Percentiles rank a stretch among this genome's conserved stretches.
These are phyloP conservation scores for Heteropelma amictum DNA, from an alignment of 2,888 invertebrate species.

Conservation along the genomic window DNA sequence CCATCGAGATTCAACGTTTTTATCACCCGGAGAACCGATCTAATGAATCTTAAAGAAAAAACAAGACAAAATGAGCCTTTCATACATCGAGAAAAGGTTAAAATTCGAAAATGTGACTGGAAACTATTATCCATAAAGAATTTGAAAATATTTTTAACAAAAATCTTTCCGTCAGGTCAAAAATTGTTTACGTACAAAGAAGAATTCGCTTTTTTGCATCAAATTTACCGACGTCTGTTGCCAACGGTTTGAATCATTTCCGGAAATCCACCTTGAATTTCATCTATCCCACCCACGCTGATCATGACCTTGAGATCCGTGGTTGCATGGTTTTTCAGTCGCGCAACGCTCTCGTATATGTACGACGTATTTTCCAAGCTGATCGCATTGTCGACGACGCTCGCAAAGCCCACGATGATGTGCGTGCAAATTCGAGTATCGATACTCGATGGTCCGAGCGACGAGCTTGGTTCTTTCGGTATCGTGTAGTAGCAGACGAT, in stretches of 20 bases:
- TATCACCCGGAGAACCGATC: slow-evolving; percentile 79
- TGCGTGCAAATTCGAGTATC: slow-evolving; percentile 90
- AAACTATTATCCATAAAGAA: too few relatives aligned
- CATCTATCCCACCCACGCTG: slow-evolving; percentile 84
- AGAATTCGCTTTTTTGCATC: neutral
- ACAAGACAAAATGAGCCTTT: too few relatives aligned
- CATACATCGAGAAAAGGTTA: too few relatives aligned
- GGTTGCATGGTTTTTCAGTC: slow-evolving; percentile 82
- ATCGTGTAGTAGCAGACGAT: slow-evolving; percentile 87
- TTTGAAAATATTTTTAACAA: too few relatives aligned
- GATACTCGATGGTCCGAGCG: slow-evolving; percentile 79
- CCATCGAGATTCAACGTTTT: slow-evolving; percentile 83
- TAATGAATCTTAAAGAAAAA: slow-evolving; percentile 79
- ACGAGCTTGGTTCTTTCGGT: slow-evolving; percentile 75
- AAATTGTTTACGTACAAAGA: too few relatives aligned
- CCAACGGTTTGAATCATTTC: slow-evolving; percentile 86
- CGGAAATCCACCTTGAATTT: slow-evolving; percentile 81
- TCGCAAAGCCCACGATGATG: slow-evolving; percentile 88
- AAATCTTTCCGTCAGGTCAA: too few relatives aligned
- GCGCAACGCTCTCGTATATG: slow-evolving; percentile 77
- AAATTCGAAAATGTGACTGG: too few relatives aligned
- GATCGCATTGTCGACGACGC: slow-evolving; percentile 82
- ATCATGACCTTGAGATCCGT: slow-evolving; percentile 86
- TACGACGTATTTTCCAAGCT: slow-evolving; percentile 77
- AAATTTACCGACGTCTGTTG: slow-evolving; percentile 81